Conservation (phyloP, 2,113 vertebrate genomes). For the Speoplatyrhinus poulsoni region DNA sequence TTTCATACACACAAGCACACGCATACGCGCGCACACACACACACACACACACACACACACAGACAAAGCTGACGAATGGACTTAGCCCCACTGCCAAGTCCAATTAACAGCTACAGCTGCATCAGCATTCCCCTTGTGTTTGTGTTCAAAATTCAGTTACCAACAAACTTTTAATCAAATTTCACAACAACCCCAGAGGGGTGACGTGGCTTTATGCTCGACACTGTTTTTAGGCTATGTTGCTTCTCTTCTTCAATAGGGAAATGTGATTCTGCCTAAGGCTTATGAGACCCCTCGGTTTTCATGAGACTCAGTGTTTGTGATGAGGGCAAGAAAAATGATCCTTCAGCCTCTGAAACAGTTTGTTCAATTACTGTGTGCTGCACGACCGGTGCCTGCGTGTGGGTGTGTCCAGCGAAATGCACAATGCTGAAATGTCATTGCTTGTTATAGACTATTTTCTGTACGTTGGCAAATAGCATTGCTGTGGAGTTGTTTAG, state of each 20-base stretch:
- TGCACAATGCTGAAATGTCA: conserved; percentile 35
- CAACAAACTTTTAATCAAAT: conserved; percentile 66
- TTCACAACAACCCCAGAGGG: conserved; percentile 33
- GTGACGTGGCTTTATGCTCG: conserved; percentile 11
- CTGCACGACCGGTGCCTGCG: conserved; percentile 1
- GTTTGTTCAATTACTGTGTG: conserved; percentile 36
- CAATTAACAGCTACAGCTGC: conserved; percentile 50
- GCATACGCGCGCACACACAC: conserved; percentile 13
- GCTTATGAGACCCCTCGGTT: neutral
- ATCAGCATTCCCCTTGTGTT: conserved; percentile 60
- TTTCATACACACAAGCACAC: neutral
- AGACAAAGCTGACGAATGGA: conserved; percentile 30
- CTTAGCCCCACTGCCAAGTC: conserved; percentile 41
- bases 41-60: neutral
- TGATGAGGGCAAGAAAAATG: conserved; percentile 32
- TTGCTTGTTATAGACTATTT: neutral
- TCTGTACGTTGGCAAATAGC: neutral
- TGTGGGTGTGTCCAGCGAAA: neutral
- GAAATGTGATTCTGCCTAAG: neutral
- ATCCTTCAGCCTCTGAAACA: conserved; percentile 42
- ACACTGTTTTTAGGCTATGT: neutral
- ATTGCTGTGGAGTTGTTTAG: conserved; percentile 12
- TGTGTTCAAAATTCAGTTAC: conserved; percentile 63
- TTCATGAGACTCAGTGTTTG: neutral
- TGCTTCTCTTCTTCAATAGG: conserved; percentile 3